Evolutionary conservation across 1,140 invertebrate species (phyloP).

Genomic region (Neodiprion pinetum): DNA sequence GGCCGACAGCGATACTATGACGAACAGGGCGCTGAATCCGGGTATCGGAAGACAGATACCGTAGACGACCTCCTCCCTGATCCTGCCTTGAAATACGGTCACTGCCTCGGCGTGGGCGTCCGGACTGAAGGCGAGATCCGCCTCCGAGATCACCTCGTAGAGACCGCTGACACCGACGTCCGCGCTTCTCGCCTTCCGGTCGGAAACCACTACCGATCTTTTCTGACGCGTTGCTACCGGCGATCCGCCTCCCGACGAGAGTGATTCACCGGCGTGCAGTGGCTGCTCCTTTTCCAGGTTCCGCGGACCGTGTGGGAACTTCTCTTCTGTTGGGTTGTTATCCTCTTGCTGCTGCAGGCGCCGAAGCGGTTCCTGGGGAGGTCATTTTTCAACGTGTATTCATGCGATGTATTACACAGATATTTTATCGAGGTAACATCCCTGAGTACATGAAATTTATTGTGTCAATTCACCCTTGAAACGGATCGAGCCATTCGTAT

Average conservation of each 20-base stretch:
- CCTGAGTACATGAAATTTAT: not conserved
- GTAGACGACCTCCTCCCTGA: constrained; percentile 87
- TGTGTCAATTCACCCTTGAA: constrained; percentile 36
- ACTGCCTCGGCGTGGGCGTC: constrained; percentile 80
- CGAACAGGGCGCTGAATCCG: constrained; percentile 87
- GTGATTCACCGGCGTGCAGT: constrained; percentile 10
- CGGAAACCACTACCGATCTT: constrained; percentile 73
- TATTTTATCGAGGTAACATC: not conserved
- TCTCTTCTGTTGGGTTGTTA: constrained; percentile 62
- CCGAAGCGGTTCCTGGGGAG: constrained; percentile 62
- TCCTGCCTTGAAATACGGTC: constrained; percentile 86
- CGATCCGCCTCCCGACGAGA: constrained; percentile 29
- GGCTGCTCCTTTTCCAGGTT: constrained; percentile 66
- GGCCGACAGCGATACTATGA: constrained; percentile 83
- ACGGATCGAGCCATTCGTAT: too few species aligned
- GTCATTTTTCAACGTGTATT: not conserved
- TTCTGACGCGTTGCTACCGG: constrained; percentile 57
- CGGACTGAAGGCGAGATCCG: constrained; percentile 89
- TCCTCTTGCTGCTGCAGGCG: constrained; percentile 56
- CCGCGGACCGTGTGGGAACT: constrained; percentile 83
- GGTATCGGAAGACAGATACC: constrained; percentile 90
- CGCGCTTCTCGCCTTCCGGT: constrained; percentile 77
- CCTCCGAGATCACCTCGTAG: constrained; percentile 91
- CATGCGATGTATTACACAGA: not conserved
- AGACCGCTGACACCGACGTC: constrained; percentile 87